Base-by-base conservation (phyloP, 1,140 invertebrate genomes). In the Drosophila ambigua region DNA sequence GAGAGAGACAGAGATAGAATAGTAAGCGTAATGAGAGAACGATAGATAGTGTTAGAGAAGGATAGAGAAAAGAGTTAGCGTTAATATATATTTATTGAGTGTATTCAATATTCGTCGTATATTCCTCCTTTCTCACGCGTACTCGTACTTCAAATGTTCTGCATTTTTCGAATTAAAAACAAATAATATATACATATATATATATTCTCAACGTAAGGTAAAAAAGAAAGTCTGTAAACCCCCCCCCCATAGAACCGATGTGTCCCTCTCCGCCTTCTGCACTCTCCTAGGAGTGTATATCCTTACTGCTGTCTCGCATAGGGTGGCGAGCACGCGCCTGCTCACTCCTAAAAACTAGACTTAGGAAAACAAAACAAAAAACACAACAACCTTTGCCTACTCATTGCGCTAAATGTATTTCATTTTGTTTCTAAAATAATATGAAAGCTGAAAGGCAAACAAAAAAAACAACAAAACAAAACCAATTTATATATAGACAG, bases 381-480 rank as follows among this genome's bases (percentile, higher is more conserved):
- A 24, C 43, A 11, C 44, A 78, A 28, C 44, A 55, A 68, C 46
- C 73, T 77, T 84, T 57, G 72, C 76, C 80, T 85, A 63, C 52
- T 63, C 60, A 58, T 68, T 64, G 73, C 77, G 68, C 61, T 85
- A 81, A 61, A 71, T 67, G 45, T 74, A 74, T 80, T 84, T 84
- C 81, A 84, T 66, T 85, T 84, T 85, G 68, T 84, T 84, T 84
- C 68, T 80, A 80, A 84, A 84, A 85, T 84, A 80, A 65, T 20
- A 77, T 84, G 81, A 85, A 85, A 71, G 64, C 49, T 31, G 43
- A 41, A 67, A 43, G 43, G 24, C 49, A 62, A 62, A 35, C 31
- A 49, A 69, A 63, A 77, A 48, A 23, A 51, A 71, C 1, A 51
- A 54, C 54, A 26, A 13, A 46, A 24, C 41, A 44, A 48, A 62